Percentiles rank a stretch among this genome's conserved stretches.
Evolutionary conservation across 2,113 vertebrate species (phyloP).

Genomic region (Chiloscyllium plagiosum): DNA sequence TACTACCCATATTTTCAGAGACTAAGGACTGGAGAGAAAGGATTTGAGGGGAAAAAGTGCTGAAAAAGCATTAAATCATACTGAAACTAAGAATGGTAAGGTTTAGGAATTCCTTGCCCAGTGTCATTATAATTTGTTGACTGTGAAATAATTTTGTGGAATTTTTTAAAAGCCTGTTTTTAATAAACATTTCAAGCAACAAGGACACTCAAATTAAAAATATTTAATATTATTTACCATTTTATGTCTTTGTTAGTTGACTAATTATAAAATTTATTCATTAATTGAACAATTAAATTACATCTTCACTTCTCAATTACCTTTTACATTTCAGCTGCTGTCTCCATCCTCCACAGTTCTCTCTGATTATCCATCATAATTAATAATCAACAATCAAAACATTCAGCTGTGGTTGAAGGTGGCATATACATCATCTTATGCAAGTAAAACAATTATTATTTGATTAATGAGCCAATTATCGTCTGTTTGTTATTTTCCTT

Average conservation of each 20-base stretch:
- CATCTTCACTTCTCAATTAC: constrained; percentile 14
- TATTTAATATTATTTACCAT: constrained; percentile 5
- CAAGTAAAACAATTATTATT: constrained; percentile 22
- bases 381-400: neutral
- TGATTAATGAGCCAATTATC: constrained; percentile 19
- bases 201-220: neutral
- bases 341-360: neutral
- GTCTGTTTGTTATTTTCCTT: neutral
- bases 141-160: neutral
- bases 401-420: neutral
- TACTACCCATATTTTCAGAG: neutral
- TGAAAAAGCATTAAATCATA: neutral
- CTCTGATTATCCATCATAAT: constrained; percentile 15
- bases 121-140: neutral
- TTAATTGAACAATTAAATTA: constrained; percentile 24
- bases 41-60: neutral
- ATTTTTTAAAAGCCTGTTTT: neutral
- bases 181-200: neutral
- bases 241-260: neutral
- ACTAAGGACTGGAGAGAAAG: neutral
- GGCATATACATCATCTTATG: constrained; percentile 16
- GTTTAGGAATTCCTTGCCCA: neutral
- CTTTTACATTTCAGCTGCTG: neutral
- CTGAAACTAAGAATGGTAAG: neutral
- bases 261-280: neutral